Percentiles rank a stretch among this genome's conserved stretches.
Evolutionary conservation across 2,888 invertebrate species (phyloP).

Genomic region (Timema cristinae): DNA sequence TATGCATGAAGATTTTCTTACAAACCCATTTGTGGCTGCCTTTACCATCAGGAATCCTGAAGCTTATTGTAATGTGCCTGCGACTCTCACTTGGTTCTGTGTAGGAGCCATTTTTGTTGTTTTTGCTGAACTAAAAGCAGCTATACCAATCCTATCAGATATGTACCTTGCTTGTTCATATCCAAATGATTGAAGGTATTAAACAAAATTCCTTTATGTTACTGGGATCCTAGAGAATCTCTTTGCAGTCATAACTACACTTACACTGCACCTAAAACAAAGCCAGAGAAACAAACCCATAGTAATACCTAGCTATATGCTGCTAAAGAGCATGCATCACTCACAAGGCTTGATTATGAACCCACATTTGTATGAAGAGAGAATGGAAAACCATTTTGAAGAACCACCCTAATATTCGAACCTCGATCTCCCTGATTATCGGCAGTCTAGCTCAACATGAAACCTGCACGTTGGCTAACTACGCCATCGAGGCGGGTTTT

Average conservation of each 20-base stretch:
- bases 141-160: constrained; percentile 13
- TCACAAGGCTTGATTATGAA: no score
- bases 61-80: constrained; percentile 14
- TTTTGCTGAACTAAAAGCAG: constrained; percentile 13
- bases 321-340: no score
- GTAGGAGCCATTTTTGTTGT: constrained; percentile 12
- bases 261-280: background rate
- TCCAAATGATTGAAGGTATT: background rate
- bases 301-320: constrained; percentile 32
- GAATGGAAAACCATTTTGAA: no score
- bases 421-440: no score
- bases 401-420: no score
- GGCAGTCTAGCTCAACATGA: no score
- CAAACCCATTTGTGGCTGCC: background rate
- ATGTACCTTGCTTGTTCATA: background rate
- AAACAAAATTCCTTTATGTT: background rate
- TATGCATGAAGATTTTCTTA: constrained; percentile 1
- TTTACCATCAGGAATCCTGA: constrained; percentile 14
- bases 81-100: constrained; percentile 12
- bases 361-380: no score
- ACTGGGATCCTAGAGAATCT: background rate
- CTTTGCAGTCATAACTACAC: constrained; percentile 1
- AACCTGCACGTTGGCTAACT: no score
- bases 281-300: background rate
- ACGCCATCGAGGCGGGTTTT: no score